phyloP scores from a whole-genome alignment of 2,113 vertebrate genomes.

The Polypterus senegalus region DNA sequence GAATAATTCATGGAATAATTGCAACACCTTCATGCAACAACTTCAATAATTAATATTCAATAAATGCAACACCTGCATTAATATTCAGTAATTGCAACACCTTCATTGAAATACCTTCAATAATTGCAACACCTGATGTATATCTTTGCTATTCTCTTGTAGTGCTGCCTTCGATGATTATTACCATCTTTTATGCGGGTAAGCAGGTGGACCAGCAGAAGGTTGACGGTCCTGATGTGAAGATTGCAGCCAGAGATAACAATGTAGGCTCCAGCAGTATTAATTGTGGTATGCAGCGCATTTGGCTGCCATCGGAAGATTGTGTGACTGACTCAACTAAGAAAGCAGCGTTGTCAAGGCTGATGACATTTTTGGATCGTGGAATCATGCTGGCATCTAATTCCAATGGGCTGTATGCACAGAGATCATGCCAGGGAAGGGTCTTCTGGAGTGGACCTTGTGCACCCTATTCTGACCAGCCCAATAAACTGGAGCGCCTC shows the following conservation, averaged over 20 bases:
- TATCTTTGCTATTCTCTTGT: not conserved
- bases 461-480: constrained; percentile 10
- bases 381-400: constrained; percentile 60
- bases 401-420: constrained; percentile 52
- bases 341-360: constrained; percentile 30
- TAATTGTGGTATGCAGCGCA: constrained; percentile 23
- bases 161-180: constrained; percentile 45
- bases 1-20: too few species aligned
- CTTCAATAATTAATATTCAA: too few species aligned
- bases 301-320: constrained; percentile 28
- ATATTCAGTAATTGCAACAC: too few species aligned
- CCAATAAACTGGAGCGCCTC: constrained; percentile 53
- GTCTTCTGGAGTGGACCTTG: constrained; percentile 63
- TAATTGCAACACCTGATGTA: too few species aligned
- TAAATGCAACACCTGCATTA: too few species aligned
- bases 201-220: constrained; percentile 31
- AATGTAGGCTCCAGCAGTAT: constrained; percentile 2
- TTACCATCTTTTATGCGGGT: constrained; percentile 56
- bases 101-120: too few species aligned
- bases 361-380: constrained; percentile 57
- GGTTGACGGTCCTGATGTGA: constrained; percentile 38
- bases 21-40: too few species aligned
- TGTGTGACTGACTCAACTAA: constrained; percentile 14
- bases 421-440: constrained; percentile 50
- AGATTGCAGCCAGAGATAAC: constrained; percentile 33